Evolutionary conservation across 1,140 invertebrate species (phyloP).

Genomic region (Aphelenchoides avenae): DNA sequence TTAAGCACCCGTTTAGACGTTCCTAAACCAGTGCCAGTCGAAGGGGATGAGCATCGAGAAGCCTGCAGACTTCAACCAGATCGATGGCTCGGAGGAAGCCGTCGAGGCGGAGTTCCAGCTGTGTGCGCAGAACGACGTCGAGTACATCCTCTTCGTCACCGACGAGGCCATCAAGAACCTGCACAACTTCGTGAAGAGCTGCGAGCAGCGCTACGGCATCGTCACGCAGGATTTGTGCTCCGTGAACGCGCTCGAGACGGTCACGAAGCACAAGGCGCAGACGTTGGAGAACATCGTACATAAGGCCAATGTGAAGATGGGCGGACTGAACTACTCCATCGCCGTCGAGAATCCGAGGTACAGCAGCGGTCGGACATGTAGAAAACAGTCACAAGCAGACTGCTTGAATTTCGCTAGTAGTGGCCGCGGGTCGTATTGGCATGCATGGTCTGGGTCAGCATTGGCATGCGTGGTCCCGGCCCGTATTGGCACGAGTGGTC

Average conservation of each 20-base stretch:
- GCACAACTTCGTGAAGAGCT: constrained; percentile 27
- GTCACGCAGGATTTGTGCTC: constrained; percentile 30
- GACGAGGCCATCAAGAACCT: constrained; percentile 24
- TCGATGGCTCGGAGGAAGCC: neutral
- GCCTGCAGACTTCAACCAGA: neutral
- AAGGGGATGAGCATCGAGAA: constrained; percentile 9
- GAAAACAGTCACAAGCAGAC: neutral
- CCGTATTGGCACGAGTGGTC: too few relatives aligned
- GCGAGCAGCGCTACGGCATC: constrained; percentile 28
- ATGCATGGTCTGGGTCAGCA: too few relatives aligned
- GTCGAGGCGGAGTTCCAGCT: constrained; percentile 5
- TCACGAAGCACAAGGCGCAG: constrained; percentile 19
- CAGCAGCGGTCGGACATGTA: too few relatives aligned
- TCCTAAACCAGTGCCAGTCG: constrained; percentile 13
- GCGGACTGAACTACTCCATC: constrained; percentile 26
- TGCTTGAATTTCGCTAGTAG: too few relatives aligned
- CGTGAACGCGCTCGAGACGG: constrained; percentile 22
- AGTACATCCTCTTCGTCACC: constrained; percentile 37
- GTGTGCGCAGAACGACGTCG: constrained; percentile 10
- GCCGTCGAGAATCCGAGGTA: constrained; percentile 18
- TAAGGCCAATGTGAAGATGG: constrained; percentile 32
- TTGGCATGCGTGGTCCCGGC: too few relatives aligned
- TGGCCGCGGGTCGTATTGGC: too few relatives aligned
- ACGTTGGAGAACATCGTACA: constrained; percentile 25
- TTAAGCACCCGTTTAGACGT: too few relatives aligned